phyloP scores from a whole-genome alignment of 2,797 vertebrate genomes.

The Sciurus vulgaris region DNA sequence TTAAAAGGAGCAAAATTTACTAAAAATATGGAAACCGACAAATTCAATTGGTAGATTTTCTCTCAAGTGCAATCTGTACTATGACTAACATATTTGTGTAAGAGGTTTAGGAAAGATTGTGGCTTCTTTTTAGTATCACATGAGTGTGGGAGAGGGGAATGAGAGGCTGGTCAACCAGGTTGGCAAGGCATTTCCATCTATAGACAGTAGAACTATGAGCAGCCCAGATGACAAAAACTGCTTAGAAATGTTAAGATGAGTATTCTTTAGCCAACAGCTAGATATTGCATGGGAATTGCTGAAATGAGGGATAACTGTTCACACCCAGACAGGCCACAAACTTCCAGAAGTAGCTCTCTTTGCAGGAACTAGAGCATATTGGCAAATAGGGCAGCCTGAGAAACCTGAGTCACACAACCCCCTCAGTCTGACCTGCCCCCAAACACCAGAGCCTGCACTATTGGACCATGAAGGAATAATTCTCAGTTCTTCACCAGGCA shows the following conservation, averaged over 20 bases:
- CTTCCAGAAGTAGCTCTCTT: slow-evolving; percentile 19
- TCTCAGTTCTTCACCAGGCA: background rate
- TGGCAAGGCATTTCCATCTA: background rate
- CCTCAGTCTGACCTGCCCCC: background rate
- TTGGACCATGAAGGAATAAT: background rate
- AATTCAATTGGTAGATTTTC: background rate
- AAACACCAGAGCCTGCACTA: background rate
- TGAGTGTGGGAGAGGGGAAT: background rate
- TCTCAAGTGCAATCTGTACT: background rate
- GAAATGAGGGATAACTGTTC: background rate
- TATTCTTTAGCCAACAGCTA: background rate
- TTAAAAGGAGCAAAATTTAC: slow-evolving; percentile 2
- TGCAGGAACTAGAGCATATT: background rate
- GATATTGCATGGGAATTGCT: background rate
- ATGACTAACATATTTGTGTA: slow-evolving; percentile 3
- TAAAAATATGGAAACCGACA: background rate
- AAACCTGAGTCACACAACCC: background rate
- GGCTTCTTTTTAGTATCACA: background rate
- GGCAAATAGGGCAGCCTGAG: background rate
- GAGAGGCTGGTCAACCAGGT: background rate
- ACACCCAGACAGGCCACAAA: background rate
- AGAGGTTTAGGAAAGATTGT: background rate
- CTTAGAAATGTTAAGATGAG: background rate
- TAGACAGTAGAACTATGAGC: background rate
- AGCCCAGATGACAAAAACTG: background rate